These are phyloP conservation scores for Dicentrarchus labrax DNA, from an alignment of 2,113 vertebrate species.

Conservation along the genomic window DNA sequence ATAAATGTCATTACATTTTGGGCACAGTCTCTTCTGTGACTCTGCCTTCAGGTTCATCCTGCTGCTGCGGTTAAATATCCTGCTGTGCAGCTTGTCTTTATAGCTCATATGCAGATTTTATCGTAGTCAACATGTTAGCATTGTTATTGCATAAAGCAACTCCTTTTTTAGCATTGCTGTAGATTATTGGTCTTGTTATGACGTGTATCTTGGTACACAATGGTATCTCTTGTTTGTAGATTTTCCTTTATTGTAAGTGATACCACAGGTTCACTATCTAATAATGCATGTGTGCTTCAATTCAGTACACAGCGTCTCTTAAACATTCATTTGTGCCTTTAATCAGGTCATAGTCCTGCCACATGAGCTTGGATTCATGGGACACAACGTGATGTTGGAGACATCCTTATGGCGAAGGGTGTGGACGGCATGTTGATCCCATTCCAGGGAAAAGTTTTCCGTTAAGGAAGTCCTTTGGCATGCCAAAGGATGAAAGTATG, in stretches of 20 bases:
- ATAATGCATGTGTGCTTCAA: not conserved
- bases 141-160: not conserved
- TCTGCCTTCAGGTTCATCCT: no score
- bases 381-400: conserved; percentile 38
- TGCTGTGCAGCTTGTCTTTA: not conserved
- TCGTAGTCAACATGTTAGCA: not conserved
- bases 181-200: not conserved
- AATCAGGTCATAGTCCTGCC: conserved; percentile 29
- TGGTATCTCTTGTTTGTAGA: not conserved
- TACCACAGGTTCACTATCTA: not conserved
- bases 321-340: not conserved
- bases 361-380: conserved; percentile 33
- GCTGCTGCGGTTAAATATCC: no score
- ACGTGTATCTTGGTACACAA: not conserved
- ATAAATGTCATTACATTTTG: no score
- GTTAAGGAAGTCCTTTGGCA: conserved; percentile 68
- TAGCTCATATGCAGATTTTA: not conserved
- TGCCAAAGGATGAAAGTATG: conserved; percentile 48
- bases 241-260: not conserved
- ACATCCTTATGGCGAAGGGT: conserved; percentile 63
- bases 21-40: no score
- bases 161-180: not conserved
- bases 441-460: conserved; percentile 66
- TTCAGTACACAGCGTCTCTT: not conserved
- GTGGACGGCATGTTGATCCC: conserved; percentile 57